Conservation (phyloP, 2,888 invertebrate genomes). For the Neoitamus cyanurus region DNA sequence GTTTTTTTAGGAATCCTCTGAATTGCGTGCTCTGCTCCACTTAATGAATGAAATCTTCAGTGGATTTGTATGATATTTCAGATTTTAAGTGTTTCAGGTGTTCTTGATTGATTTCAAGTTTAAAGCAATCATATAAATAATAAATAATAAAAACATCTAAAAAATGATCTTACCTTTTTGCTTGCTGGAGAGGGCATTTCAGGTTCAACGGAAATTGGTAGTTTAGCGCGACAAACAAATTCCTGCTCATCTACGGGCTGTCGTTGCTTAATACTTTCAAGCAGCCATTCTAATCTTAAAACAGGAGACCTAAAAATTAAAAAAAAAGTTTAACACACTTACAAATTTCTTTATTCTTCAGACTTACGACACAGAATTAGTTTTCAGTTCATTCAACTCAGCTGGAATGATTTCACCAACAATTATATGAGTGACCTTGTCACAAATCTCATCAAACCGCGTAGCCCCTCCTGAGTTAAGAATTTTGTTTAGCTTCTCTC, state of each 20-base stretch:
- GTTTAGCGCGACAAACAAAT: slow-evolving; percentile 61
- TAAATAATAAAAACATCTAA: too few species aligned
- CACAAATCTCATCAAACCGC: slow-evolving; percentile 79
- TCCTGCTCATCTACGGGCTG: slow-evolving; percentile 70
- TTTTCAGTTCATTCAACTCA: not conserved
- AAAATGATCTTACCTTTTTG: slow-evolving; percentile 70
- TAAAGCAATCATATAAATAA: too few species aligned
- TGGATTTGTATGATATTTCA: too few species aligned
- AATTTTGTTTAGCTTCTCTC: slow-evolving; percentile 76
- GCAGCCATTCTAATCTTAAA: slow-evolving; percentile 80
- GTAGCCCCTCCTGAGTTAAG: slow-evolving; percentile 86
- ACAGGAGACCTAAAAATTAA: slow-evolving; percentile 69
- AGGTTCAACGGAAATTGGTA: slow-evolving; percentile 58
- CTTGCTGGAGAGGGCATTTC: slow-evolving; percentile 72
- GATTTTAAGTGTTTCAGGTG: too few species aligned
- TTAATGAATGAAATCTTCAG: too few species aligned
- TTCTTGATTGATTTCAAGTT: too few species aligned
- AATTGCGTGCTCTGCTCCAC: too few species aligned
- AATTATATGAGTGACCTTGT: slow-evolving; percentile 84
- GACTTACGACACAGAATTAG: not conserved
- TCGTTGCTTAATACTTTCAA: slow-evolving; percentile 75
- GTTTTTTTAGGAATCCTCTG: too few species aligned
- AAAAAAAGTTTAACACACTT: slow-evolving; percentile 21
- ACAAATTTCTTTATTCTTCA: not conserved
- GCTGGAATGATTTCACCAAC: slow-evolving; percentile 70